phyloP scores from a whole-genome alignment of 1,140 invertebrate genomes.

The Theocolax elegans region DNA sequence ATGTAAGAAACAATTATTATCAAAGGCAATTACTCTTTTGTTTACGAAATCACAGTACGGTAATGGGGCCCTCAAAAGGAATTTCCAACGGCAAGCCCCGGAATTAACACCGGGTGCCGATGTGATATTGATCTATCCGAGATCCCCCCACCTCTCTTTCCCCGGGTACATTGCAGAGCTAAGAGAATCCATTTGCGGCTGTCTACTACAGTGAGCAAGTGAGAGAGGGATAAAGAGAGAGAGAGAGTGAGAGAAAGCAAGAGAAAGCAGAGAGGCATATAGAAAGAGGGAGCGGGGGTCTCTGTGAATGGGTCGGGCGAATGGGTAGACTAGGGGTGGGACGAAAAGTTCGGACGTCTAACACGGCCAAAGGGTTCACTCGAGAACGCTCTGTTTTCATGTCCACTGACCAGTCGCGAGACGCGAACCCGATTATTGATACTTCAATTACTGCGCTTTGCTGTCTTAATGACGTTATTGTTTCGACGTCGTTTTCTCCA shows the following conservation, averaged over 20 bases:
- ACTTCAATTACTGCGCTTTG: slow-evolving; percentile 29
- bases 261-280: slow-evolving; percentile 17
- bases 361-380: background rate
- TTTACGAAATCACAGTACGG: background rate
- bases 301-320: slow-evolving; percentile 13
- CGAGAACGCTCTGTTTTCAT: slow-evolving; percentile 11
- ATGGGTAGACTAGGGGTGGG: background rate
- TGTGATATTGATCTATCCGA: slow-evolving; percentile 30
- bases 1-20: background rate
- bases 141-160: background rate
- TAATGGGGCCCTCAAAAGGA: background rate
- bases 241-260: background rate
- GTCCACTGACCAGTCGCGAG: background rate
- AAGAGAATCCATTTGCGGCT: slow-evolving; percentile 30
- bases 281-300: background rate
- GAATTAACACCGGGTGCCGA: slow-evolving; percentile 22
- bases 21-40: slow-evolving; percentile 6
- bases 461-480: slow-evolving; percentile 30
- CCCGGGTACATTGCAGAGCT: slow-evolving; percentile 3
- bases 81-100: slow-evolving; percentile 13
- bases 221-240: slow-evolving; percentile 12
- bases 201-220: slow-evolving; percentile 8
- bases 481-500: slow-evolving; percentile 1
- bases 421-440: slow-evolving; percentile 21
- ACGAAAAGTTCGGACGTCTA: background rate